Percentiles rank a stretch among this genome's conserved stretches.
Evolutionary conservation across 2,113 vertebrate genomes (phyloP).

Genomic region (Todiramphus chloris): DNA sequence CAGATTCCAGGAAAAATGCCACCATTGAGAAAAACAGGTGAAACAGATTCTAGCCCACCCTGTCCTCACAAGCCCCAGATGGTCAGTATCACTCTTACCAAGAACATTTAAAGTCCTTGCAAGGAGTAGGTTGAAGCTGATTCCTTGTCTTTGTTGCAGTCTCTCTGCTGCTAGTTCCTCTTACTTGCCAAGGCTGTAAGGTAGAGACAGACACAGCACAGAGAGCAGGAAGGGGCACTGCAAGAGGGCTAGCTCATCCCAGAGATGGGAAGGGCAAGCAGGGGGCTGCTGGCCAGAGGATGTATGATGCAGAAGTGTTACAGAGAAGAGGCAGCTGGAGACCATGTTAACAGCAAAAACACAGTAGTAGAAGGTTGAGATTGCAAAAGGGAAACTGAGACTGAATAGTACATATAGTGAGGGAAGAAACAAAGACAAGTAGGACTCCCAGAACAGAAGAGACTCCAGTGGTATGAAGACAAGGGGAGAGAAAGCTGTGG

Average conservation of each 20-base stretch:
- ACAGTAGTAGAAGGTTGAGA: background rate
- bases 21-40: background rate
- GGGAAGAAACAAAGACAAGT: background rate
- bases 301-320: fast-evolving
- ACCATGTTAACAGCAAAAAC: fast-evolving
- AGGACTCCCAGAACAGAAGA: background rate
- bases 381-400: background rate
- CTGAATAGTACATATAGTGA: background rate
- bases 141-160: background rate
- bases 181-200: fast-evolving
- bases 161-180: fast-evolving
- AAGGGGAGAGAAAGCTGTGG: background rate
- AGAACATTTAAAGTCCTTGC: background rate
- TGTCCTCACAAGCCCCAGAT: background rate
- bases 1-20: background rate
- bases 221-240: fast-evolving
- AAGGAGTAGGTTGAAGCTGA: fast-evolving
- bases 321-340: background rate
- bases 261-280: background rate
- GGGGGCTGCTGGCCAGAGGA: background rate
- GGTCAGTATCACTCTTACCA: background rate
- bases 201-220: background rate
- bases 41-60: background rate
- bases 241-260: background rate
- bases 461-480: background rate